These are phyloP conservation scores for Sinotaia quadrata DNA, from an alignment of 2,888 invertebrate species.

Conservation along the genomic window DNA sequence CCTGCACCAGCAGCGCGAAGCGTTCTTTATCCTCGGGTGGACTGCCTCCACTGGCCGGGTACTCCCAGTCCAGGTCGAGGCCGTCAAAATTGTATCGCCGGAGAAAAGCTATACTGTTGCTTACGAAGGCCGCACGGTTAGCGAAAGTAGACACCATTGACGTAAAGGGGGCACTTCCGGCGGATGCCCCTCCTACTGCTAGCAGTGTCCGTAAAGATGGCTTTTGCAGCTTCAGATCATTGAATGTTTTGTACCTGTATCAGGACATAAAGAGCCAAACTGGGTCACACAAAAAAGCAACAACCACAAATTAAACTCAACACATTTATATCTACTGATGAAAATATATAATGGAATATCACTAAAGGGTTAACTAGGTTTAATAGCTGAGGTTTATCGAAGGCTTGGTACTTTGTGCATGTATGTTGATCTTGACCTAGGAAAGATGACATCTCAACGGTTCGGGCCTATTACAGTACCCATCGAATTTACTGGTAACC, in stretches of 20 bases:
- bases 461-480: too few species aligned
- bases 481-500: too few species aligned
- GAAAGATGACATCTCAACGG: too few species aligned
- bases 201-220: constrained; percentile 84
- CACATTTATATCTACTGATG: too few species aligned
- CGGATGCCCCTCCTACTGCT: constrained; percentile 94
- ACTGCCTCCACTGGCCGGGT: constrained; percentile 76
- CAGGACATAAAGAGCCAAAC: background rate
- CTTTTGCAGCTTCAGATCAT: constrained; percentile 77
- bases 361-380: too few species aligned
- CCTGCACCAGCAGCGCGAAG: constrained; percentile 55
- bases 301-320: too few species aligned
- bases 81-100: constrained; percentile 81
- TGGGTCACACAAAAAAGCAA: background rate
- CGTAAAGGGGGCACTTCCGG: constrained; percentile 80
- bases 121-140: constrained; percentile 53
- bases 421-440: too few species aligned
- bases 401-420: too few species aligned
- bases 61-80: constrained; percentile 93
- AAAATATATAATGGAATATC: too few species aligned
- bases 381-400: too few species aligned
- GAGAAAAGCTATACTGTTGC: constrained; percentile 39
- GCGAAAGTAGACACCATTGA: constrained; percentile 53
- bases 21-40: constrained; percentile 62
- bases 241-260: constrained; percentile 18